A percentile compares a stretch with the other conserved stretches of the same genome.
Conservation (phyloP, 1,140 invertebrate species). For the Heliconius hewitsoni region DNA sequence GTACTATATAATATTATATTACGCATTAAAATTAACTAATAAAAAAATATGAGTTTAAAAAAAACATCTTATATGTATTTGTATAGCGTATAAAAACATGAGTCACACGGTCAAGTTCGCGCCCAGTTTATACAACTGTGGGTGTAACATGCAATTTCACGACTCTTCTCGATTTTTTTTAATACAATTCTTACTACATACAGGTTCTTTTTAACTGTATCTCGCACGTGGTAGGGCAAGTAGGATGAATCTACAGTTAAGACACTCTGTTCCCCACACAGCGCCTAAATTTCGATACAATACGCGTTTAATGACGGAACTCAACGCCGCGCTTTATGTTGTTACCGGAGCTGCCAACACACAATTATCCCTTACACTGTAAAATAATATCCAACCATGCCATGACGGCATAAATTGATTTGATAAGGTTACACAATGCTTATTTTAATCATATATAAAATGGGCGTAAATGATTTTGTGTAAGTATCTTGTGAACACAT, state of each 20-base stretch:
- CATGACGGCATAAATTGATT: not conserved
- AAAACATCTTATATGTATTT: not conserved
- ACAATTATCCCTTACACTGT: not conserved
- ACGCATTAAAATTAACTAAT: too few relatives aligned
- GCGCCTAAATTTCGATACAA: too few relatives aligned
- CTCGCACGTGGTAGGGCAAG: too few relatives aligned
- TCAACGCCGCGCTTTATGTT: too few relatives aligned
- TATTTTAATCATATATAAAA: conserved; percentile 9
- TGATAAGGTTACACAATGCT: not conserved
- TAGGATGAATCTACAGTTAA: too few relatives aligned
- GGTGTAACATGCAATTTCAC: conserved; percentile 23
- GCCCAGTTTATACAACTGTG: conserved; percentile 20
- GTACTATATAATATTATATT: too few relatives aligned
- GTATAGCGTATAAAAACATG: conserved; percentile 16
- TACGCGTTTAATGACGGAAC: too few relatives aligned
- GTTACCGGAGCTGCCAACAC: not conserved
- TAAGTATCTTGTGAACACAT: too few relatives aligned
- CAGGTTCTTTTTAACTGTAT: not conserved
- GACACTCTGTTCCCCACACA: too few relatives aligned
- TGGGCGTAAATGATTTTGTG: not conserved
- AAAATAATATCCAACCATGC: not conserved
- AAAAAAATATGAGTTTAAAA: not conserved
- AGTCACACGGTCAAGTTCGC: conserved; percentile 36
- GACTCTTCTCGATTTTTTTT: conserved; percentile 11
- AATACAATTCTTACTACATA: not conserved